Evolutionary conservation across 1,140 invertebrate species (phyloP), one percentile per base, ranked within the genome.

Genomic region (Pararge aegeria): DNA sequence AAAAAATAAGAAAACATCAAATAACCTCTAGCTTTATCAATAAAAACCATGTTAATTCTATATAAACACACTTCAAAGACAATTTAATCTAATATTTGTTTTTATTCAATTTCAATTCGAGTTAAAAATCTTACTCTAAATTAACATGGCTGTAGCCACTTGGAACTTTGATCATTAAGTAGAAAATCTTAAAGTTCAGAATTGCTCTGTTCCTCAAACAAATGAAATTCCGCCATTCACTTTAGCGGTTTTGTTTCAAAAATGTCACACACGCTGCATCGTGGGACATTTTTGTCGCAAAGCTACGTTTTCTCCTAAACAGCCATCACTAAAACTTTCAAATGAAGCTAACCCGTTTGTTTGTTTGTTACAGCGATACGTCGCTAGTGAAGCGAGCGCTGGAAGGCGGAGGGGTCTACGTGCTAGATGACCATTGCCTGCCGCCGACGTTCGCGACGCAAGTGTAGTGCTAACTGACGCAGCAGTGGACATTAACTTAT

Each of bases 401-500:
- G 50, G 85, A 88, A 61, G 87, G 89, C 81, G 88, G 89, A 66
- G 86, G 87, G 75, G 89, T 91, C 68, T 91, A 90, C 78, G 86
- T 90, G 40, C 55, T 91, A 60, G 90, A 90, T 73, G 90, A 91
- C 69, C 87, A 90, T 63, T 90, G 88, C 82, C 73, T 90, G 73
- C 88, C 88, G 81, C 89, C 89, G 60, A 90, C 89, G 74, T 91
- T 90, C 72, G 90, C 90, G 54, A 91, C 90, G 69, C 88, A 90
- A 87, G 90, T 91, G 80, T 91, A 91, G 90, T 89, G 78, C 57
- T 61, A 56, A 72, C 58, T 51, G 63, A 68, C 68, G 68, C 78
- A 67, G 55, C 73, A 73, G 12, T 70, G 73, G 68, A 78, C 75
- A 64, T 70, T 80, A 82, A 78, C 64, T 83, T 87, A 46, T 46